Base-by-base conservation (phyloP, 2,797 vertebrate species). In the Sebastiscus tertius region DNA sequence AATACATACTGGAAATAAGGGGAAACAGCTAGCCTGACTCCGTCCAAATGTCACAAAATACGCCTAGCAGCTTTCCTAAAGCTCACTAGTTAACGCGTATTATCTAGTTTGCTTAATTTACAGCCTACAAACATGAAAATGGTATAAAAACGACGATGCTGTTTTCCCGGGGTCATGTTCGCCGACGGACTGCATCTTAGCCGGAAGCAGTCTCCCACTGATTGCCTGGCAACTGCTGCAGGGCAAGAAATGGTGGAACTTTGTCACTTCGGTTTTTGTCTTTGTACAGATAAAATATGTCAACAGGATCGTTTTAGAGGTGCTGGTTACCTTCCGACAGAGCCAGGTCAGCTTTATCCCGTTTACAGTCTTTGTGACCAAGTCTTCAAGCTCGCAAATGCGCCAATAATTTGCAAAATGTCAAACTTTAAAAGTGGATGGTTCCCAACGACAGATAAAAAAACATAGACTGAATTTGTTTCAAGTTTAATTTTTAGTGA, bases 401-500 rank as follows among this genome's bases (percentile, higher is more conserved):
- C 0, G 8, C 10, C 18, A 20, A 11, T 8, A 16, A 55, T 16
- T 31, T 0, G 1, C 3, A 20, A 69, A 29, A 16, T 62, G 8
- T 56, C 20, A 22, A 33, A 12, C 6, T 27, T 36, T 22, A 52
- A 75, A 69, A 78, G 61, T 74, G 69, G 14, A 79, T 83, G 60
- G 52, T 65, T 78, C 34, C 36, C 4, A 66, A 80, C 55, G 52
- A 66, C 61, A 75, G 84, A 88, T 34, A 79, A 72, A 89, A 88
- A 83, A 71, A 92, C 42, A 9, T 71, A 91, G 70, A 86, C 74
- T 54, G 42, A 63, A 85, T 85, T 89, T 85, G 75, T 87, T 90
- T 87, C 36, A 84, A 87, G 60, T 93, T 93, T 86, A 84, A 82
- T 89, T 91, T 91, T 91, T 92, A 75, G 87, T 92, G 89, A 87